phyloP scores from a whole-genome alignment of 1,140 invertebrate genomes.

The Rhyacophila brunnea region DNA sequence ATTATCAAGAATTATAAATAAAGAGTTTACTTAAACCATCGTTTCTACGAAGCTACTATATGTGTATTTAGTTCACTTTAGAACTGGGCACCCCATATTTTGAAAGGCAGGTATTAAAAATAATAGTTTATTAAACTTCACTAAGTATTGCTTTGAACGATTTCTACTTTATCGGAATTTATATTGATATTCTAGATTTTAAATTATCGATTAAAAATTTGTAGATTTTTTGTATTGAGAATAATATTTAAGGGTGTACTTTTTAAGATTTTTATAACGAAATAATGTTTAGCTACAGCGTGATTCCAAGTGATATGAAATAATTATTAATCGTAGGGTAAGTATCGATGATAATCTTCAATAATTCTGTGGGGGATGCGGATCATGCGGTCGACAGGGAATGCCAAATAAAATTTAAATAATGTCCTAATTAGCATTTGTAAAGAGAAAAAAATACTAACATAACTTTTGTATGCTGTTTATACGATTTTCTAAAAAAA shows the following conservation, averaged over 20 bases:
- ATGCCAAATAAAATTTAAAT: slow-evolving; percentile 30
- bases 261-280: slow-evolving; percentile 29
- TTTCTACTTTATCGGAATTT: not conserved
- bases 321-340: slow-evolving; percentile 22
- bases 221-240: slow-evolving; percentile 33
- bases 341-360: slow-evolving; percentile 22
- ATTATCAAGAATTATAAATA: too few species aligned
- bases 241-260: slow-evolving; percentile 21
- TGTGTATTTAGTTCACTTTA: too few species aligned
- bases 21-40: too few species aligned
- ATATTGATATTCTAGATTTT: not conserved
- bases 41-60: too few species aligned
- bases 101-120: too few species aligned
- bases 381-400: slow-evolving; percentile 30
- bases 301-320: slow-evolving; percentile 36
- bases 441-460: not conserved
- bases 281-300: slow-evolving; percentile 32
- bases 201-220: slow-evolving; percentile 6
- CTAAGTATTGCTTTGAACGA: not conserved
- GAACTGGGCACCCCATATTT: too few species aligned
- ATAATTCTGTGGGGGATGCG: slow-evolving; percentile 18
- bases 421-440: slow-evolving; percentile 30
- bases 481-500: slow-evolving; percentile 15
- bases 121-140: too few species aligned
- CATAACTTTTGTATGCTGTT: slow-evolving; percentile 18